Conservation (phyloP, 2,113 vertebrate species). For the Nerophis lumbriciformis region DNA sequence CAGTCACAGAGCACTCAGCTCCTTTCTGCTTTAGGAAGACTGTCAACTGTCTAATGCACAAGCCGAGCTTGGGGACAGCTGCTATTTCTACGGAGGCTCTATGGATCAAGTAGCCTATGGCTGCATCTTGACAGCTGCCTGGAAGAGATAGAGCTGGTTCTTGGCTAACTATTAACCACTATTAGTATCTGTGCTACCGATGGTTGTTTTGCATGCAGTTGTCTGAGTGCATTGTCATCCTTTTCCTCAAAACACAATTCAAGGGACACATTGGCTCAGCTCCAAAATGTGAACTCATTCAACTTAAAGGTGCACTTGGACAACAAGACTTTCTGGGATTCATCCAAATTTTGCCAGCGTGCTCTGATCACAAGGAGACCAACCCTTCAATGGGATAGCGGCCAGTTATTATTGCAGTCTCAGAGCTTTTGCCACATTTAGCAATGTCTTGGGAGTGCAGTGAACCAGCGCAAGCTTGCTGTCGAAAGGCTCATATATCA, state of each 20-base stretch:
- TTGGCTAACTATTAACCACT: slow-evolving; percentile 6
- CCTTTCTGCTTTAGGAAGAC: slow-evolving; percentile 62
- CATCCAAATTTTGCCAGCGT: not conserved
- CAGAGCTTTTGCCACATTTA: slow-evolving; percentile 5
- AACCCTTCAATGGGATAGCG: not conserved
- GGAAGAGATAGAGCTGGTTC: slow-evolving; percentile 5
- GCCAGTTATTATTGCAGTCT: not conserved
- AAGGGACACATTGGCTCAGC: not conserved
- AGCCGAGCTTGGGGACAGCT: slow-evolving; percentile 44
- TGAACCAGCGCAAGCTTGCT: slow-evolving; percentile 24
- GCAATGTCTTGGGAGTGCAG: slow-evolving; percentile 13
- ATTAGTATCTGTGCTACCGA: not conserved
- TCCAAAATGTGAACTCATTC: not conserved
- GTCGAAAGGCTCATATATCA: slow-evolving; percentile 17
- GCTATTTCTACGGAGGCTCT: slow-evolving; percentile 30
- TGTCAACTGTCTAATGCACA: slow-evolving; percentile 61
- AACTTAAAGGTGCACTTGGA: not conserved
- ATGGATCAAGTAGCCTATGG: slow-evolving; percentile 33
- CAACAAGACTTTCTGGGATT: not conserved
- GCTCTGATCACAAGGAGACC: not conserved
- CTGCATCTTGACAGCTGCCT: slow-evolving; percentile 22
- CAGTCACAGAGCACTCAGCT: slow-evolving; percentile 61
- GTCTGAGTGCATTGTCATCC: not conserved
- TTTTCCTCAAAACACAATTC: not conserved
- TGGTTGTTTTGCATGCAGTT: not conserved